A percentile compares a stretch with the other conserved stretches of the same genome.
phyloP scores from a whole-genome alignment of 2,113 vertebrate species.

The Ochotona curzoniae region DNA sequence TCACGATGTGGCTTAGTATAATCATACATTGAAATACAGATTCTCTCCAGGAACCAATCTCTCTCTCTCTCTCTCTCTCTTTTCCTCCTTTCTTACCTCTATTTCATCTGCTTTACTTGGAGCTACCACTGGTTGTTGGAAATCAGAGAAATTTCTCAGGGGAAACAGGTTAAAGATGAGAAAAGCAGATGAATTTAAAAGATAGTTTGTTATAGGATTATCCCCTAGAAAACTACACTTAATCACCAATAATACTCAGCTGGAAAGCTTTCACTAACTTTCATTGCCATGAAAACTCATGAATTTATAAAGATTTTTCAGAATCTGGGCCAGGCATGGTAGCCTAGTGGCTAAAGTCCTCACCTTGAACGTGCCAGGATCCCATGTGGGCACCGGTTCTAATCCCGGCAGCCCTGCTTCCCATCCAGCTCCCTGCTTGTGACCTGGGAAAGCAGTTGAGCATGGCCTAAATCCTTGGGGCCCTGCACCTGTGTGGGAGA shows the following conservation, averaged over 20 bases:
- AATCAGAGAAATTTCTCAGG: neutral
- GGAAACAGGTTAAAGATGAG: neutral
- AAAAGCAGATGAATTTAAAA: neutral
- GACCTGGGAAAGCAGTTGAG: no score
- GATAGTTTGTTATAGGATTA: neutral
- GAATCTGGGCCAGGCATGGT: no score
- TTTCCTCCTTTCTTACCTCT: no score
- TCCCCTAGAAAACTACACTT: neutral
- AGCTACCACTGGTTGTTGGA: neutral
- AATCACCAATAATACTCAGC: neutral
- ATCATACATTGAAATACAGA: slow-evolving; percentile 16
- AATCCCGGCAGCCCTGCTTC: no score
- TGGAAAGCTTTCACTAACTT: neutral
- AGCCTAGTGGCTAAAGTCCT: no score
- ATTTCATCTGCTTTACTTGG: neutral
- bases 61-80: neutral
- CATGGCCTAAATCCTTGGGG: no score
- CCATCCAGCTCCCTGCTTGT: no score
- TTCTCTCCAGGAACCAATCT: neutral
- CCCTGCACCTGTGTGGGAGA: no score
- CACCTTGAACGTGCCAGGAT: no score
- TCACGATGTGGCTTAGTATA: neutral
- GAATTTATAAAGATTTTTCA: neutral
- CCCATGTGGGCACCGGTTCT: no score
- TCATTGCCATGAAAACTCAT: neutral